Evolutionary conservation across 2,113 vertebrate species (phyloP).

Genomic region (Sylvicapra grimmia): DNA sequence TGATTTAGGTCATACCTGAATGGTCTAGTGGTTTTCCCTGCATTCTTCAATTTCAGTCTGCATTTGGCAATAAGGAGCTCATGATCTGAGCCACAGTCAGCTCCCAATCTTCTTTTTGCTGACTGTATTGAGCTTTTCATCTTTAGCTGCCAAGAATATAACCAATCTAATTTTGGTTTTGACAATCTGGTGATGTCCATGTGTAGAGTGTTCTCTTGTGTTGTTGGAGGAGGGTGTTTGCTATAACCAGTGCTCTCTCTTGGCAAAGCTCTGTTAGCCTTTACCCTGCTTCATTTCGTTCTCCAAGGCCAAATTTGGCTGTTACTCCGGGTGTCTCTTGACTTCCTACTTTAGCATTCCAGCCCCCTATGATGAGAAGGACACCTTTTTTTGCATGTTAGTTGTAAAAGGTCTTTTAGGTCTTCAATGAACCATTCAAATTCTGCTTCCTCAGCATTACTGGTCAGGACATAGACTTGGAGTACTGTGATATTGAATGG

Average conservation of each 20-base stretch:
- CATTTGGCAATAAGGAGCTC: background rate
- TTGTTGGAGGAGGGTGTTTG: background rate
- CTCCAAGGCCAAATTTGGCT: background rate
- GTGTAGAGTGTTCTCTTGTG: background rate
- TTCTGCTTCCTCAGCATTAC: background rate
- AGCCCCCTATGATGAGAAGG: background rate
- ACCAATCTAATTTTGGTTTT: background rate
- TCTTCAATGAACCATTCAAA: background rate
- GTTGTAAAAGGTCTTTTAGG: background rate
- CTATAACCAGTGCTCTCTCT: background rate
- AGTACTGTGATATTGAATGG: background rate
- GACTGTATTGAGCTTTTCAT: background rate
- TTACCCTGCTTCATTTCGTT: background rate
- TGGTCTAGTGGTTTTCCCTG: background rate
- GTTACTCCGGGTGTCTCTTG: background rate
- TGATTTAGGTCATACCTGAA: background rate
- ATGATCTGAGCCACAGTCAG: background rate
- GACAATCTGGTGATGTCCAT: background rate
- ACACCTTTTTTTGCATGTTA: background rate
- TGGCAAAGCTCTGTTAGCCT: background rate
- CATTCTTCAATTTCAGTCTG: background rate
- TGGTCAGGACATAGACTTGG: fast-evolving
- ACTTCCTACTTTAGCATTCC: background rate
- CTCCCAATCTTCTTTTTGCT: fast-evolving
- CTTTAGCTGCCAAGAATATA: background rate